Base-by-base conservation (phyloP, 2,888 invertebrate species). In the Xanthorhoe designata region DNA sequence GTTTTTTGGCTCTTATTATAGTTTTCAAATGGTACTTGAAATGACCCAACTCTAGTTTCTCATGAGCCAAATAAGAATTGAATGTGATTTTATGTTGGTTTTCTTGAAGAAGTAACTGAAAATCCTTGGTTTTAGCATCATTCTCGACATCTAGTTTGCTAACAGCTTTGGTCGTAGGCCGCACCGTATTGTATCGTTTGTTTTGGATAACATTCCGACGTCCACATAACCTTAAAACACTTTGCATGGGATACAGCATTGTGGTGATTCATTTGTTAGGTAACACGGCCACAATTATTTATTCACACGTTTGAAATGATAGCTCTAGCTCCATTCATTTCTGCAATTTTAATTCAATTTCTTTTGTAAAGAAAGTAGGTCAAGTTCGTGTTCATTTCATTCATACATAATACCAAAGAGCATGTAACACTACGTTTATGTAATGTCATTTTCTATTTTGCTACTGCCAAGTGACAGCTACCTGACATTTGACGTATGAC, bases 161-260 rank as follows among this genome's bases (percentile, higher is more conserved):
- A 65, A 75, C 64, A 15, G 66, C 55, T n/a, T 70, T 74, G 60
- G 76, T 80, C 45, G 78, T 76, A 2, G 80, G 70, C 18, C 77
- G 74, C 42, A 73, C 70, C 66, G 83, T 83, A 58, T 78, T 84
- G 45, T 77, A 83, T 71, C 80, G 76, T 65, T 80, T 83, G 58
- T 77, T 81, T 77, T 78, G 78, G 58, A 81, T 74, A 74, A 81
- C 57, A 75, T 69, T 79, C 71, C 81, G 84, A 67, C 78, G 79
- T 51, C 84, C 81, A 83, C 83, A 85, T 91, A 94, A 91, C 92
- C 92, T 92, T 77, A 89, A 90, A 85, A 89, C 72, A 51, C 78
- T 81, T 61, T 79, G 83, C 70, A 84, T 77, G 52, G 85, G 76
- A 77, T 84, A 85, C 51, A 86, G 73, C 89, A 89, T 90, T 64